Percentiles rank a stretch among this genome's conserved stretches.
Evolutionary conservation across 2,797 vertebrate genomes (phyloP).

Genomic region (Oryzias sinensis): DNA sequence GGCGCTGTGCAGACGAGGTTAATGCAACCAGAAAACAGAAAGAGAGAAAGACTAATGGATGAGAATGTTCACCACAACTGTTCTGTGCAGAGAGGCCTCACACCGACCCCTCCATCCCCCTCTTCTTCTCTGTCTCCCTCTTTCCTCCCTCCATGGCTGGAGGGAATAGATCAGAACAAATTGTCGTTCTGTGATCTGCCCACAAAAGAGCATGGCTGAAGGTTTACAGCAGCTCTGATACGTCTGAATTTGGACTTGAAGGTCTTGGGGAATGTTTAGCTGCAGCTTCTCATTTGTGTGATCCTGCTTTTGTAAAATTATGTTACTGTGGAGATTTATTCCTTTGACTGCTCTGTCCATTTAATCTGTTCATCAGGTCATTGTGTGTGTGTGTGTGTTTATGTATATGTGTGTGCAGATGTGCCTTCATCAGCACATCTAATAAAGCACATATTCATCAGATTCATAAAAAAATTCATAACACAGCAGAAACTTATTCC

Average conservation of each 20-base stretch:
- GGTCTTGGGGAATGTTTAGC: neutral
- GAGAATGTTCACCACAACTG: slow-evolving; percentile 63
- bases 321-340: slow-evolving; percentile 44
- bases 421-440: neutral
- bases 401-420: slow-evolving; percentile 10
- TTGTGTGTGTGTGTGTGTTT: slow-evolving; percentile 11
- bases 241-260: neutral
- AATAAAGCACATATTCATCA: no score
- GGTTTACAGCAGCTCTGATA: slow-evolving; percentile 1
- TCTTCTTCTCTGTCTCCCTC: slow-evolving; percentile 4
- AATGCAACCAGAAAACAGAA: slow-evolving; percentile 58
- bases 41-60: slow-evolving; percentile 55
- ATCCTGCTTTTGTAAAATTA: neutral
- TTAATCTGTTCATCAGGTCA: slow-evolving; percentile 44
- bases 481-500: no score
- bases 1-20: slow-evolving; percentile 59
- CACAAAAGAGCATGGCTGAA: slow-evolving; percentile 22
- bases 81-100: slow-evolving; percentile 53
- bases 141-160: slow-evolving; percentile 17
- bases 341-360: slow-evolving; percentile 24
- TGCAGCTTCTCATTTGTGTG: neutral
- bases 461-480: no score
- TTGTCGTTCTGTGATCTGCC: slow-evolving; percentile 52
- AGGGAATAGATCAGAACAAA: slow-evolving; percentile 53
- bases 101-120: slow-evolving; percentile 27